Evolutionary conservation across 2,797 vertebrate genomes (phyloP).

Genomic region (Hydrophis major): DNA sequence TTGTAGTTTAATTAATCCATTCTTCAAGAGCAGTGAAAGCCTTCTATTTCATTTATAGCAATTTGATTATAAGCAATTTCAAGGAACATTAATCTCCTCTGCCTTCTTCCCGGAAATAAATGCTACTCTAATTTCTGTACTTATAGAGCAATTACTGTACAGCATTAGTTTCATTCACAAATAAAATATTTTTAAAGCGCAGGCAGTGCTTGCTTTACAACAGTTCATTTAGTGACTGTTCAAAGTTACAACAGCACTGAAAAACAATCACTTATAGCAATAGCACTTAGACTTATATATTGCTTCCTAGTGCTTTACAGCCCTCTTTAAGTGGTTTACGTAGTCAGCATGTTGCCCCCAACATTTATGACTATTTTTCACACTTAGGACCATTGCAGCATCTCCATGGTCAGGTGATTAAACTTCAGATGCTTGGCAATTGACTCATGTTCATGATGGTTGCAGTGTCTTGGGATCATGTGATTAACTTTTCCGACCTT

Average conservation of each 20-base stretch:
- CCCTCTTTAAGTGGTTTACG: no score
- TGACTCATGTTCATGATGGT: neutral
- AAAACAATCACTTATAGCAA: neutral
- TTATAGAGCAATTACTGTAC: neutral
- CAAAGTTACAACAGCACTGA: neutral
- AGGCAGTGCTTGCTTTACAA: neutral
- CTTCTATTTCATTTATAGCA: neutral
- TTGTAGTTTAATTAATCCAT: slow-evolving; percentile 31
- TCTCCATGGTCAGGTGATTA: neutral
- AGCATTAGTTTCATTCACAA: neutral
- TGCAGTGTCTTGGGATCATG: neutral
- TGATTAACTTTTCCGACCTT: neutral
- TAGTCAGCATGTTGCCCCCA: neutral
- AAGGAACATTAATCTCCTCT: neutral
- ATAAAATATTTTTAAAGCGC: neutral
- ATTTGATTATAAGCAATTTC: neutral
- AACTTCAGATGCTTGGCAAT: neutral
- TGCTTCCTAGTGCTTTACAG: no score
- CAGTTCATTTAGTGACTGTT: neutral
- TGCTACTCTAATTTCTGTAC: neutral
- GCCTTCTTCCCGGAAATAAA: neutral
- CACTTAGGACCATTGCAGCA: no score
- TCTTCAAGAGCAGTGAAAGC: slow-evolving; percentile 16
- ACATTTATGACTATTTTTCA: no score
- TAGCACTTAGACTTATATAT: no score